Evolutionary conservation across 1,140 invertebrate species (phyloP), one percentile per base, ranked within the genome.

Genomic region (Penaeus indicus): DNA sequence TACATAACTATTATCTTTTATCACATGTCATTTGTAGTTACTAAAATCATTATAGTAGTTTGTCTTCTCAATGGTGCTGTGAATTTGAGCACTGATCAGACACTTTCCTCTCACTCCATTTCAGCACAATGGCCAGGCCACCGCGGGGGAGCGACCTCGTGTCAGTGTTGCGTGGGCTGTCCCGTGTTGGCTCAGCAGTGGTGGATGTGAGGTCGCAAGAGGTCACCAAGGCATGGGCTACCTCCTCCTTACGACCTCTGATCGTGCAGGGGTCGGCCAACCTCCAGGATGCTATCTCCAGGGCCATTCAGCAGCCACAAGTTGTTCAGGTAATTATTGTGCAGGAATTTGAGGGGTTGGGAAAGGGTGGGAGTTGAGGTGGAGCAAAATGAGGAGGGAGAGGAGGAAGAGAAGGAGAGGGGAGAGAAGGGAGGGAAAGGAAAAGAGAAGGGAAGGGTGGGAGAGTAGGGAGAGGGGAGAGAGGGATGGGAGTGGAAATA

Each of bases 191-290:
- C 18, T 89, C 88, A 47, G 88, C 88, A 13, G 83, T 63, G 19
- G 63, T 85, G 10, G 88, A 89, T 67, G 63, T 85, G 22, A 67
- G 79, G 42, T 81, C 83, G 75, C 75, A 89, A 63, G 88, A 89
- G 54, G 77, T 64, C 10, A 85, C 25, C 27, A 85, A 80, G 60
- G 88, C 83, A 38, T 89, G 88, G 88, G 63, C 84, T 64, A 89
- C 83, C 11, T 89, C 88, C 8, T 89, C 88, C 16, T 62, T 89
- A 19, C 75, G 84, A 54, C 84, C 88, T 22, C 25, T 81, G 7
- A 42, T 85, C 0, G 16, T 62, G 27, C 54, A 89, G 47, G 84
- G 88, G 2, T 22, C 62, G 22, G 67, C 63, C 22, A 84, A 21
- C 18, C 80, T 88, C 18, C 86, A 88, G 60, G 86, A 88, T 8